Percentiles rank a stretch among this genome's conserved stretches.
These are phyloP conservation scores for Oithona nana DNA, from an alignment of 2,888 invertebrate species.

Conservation along the genomic window DNA sequence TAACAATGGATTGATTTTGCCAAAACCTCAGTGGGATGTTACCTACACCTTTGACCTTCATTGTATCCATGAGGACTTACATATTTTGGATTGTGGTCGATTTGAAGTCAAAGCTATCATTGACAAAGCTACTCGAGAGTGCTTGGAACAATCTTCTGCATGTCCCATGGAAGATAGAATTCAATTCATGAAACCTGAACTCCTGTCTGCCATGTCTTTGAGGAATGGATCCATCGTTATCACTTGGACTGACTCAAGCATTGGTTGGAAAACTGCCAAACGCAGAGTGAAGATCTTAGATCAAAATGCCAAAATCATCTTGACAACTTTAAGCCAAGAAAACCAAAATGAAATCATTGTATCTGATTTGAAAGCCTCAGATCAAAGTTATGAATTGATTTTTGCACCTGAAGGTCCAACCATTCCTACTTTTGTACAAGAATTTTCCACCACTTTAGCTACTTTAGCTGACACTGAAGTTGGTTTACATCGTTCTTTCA, in stretches of 20 bases:
- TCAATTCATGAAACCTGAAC: not conserved
- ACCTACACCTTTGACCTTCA: not conserved
- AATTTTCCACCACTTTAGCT: not conserved
- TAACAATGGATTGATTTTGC: not conserved
- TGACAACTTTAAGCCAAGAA: not conserved
- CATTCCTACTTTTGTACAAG: not conserved
- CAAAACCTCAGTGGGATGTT: not conserved
- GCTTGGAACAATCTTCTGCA: not conserved
- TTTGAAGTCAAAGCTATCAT: not conserved
- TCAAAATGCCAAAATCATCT: not conserved
- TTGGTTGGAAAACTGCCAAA: not conserved
- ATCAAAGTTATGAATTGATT: not conserved
- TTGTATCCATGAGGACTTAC: not conserved
- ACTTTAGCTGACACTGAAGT: not conserved
- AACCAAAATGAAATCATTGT: not conserved
- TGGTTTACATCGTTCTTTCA: not conserved
- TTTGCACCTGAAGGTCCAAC: conserved; percentile 3
- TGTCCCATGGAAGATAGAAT: not conserved
- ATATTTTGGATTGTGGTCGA: not conserved
- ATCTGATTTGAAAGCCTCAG: not conserved
- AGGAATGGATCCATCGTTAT: not conserved
- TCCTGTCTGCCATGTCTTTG: not conserved
- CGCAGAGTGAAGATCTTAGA: not conserved
- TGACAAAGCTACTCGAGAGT: not conserved
- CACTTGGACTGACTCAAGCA: not conserved